A percentile compares a stretch with the other conserved stretches of the same genome.
These are phyloP conservation scores for Caenorhabditis japonica DNA, from an alignment of 2,888 invertebrate species.

Conservation along the genomic window DNA sequence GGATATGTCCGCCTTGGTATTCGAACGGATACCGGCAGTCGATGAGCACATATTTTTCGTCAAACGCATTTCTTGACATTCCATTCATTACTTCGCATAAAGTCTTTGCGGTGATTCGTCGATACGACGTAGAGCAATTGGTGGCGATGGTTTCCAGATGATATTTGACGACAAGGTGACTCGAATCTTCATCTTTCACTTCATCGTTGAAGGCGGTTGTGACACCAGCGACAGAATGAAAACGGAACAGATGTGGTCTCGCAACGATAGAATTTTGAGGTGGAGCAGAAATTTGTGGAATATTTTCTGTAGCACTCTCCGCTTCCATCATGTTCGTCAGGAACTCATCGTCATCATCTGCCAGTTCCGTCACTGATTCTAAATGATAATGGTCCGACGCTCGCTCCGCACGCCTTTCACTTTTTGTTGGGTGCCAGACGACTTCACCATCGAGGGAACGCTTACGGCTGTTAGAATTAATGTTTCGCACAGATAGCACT, in stretches of 20 bases:
- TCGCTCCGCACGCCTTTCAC: neutral
- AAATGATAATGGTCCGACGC: slow-evolving; percentile 16
- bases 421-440: neutral
- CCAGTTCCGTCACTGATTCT: neutral
- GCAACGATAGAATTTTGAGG: too few relatives aligned
- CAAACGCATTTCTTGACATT: slow-evolving; percentile 14
- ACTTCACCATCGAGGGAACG: neutral
- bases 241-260: neutral
- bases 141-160: slow-evolving; percentile 18
- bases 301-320: neutral
- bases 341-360: neutral
- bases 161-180: slow-evolving; percentile 20
- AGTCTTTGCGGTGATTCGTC: slow-evolving; percentile 43
- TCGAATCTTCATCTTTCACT: neutral
- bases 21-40: slow-evolving; percentile 64
- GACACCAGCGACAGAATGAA: neutral
- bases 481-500: neutral
- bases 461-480: neutral
- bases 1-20: slow-evolving; percentile 58
- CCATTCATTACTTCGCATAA: slow-evolving; percentile 22
- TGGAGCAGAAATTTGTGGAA: too few relatives aligned
- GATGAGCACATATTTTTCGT: slow-evolving; percentile 38
- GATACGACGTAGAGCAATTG: slow-evolving; percentile 40
- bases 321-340: neutral
- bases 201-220: neutral